Conservation (phyloP, 2,113 vertebrate species). For the Anhinga rufa region DNA sequence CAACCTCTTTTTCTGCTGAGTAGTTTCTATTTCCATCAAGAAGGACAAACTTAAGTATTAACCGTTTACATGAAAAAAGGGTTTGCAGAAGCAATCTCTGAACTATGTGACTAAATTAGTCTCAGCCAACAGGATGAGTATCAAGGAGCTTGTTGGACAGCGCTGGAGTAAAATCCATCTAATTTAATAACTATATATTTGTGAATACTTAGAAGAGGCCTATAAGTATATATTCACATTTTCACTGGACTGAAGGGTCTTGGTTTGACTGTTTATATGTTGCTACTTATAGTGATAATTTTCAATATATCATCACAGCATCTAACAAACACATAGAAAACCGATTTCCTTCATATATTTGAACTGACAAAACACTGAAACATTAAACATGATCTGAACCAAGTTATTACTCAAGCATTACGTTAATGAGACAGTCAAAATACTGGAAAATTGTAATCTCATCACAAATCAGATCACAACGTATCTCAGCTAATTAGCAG, state of each 20-base stretch:
- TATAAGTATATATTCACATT: neutral
- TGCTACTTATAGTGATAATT: neutral
- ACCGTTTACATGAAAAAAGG: neutral
- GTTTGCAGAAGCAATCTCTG: neutral
- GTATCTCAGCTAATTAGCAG: slow-evolving; percentile 34
- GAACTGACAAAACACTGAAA: neutral
- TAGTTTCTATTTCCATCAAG: neutral
- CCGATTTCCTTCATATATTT: neutral
- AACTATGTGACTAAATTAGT: neutral
- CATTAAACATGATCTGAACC: slow-evolving; percentile 7
- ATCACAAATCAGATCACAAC: slow-evolving; percentile 44
- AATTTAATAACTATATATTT: neutral
- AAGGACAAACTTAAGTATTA: neutral
- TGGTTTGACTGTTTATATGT: neutral
- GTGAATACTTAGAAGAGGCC: neutral
- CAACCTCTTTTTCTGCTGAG: neutral
- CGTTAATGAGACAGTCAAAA: slow-evolving; percentile 51
- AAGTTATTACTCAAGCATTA: slow-evolving; percentile 46
- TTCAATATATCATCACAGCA: neutral
- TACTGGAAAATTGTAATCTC: slow-evolving; percentile 57
- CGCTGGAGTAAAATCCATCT: neutral
- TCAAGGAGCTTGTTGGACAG: neutral
- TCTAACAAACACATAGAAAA: neutral
- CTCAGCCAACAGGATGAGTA: neutral
- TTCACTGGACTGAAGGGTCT: neutral